Conservation (phyloP, 2,888 invertebrate species). For the Lypha dubia region DNA sequence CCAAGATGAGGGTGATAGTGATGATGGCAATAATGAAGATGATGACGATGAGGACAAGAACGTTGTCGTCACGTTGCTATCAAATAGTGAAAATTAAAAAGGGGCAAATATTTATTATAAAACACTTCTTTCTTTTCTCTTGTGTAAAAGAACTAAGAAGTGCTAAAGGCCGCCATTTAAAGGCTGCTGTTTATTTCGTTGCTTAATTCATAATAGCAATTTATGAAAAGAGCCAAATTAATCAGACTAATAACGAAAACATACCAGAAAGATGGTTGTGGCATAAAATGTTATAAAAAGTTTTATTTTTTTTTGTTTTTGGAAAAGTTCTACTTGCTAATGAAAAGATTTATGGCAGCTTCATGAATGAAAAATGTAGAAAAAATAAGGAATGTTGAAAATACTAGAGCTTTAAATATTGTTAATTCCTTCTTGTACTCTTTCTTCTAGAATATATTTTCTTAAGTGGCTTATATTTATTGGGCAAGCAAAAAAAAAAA, state of each 20-base stretch:
- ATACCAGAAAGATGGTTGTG: conserved; percentile 77
- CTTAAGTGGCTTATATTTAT: conserved; percentile 57
- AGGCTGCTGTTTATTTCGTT: conserved; percentile 38
- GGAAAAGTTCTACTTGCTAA: conserved; percentile 82
- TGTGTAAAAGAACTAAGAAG: conserved; percentile 39
- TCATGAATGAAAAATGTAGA: conserved; percentile 45
- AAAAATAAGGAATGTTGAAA: background rate
- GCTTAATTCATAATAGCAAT: conserved; percentile 78
- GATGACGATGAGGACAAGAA: conserved; percentile 42
- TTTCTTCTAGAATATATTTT: conserved; percentile 16
- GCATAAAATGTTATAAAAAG: conserved; percentile 73
- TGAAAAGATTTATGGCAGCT: conserved; percentile 83
- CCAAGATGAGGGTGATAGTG: conserved; percentile 64
- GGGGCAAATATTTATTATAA: conserved; percentile 67
- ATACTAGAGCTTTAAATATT: conserved; percentile 42
- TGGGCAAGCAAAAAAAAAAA: background rate
- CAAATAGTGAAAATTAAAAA: conserved; percentile 65
- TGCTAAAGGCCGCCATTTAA: conserved; percentile 52
- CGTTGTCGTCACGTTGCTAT: conserved; percentile 12
- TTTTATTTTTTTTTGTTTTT: no score
- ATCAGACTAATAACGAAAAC: conserved; percentile 84
- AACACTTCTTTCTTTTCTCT: conserved; percentile 42
- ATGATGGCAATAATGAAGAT: conserved; percentile 46
- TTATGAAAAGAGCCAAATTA: conserved; percentile 84
- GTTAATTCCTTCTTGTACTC: background rate